Percentiles rank a stretch among this genome's conserved stretches.
Conservation (phyloP, 2,888 invertebrate species). For the Coelinius sp. region DNA sequence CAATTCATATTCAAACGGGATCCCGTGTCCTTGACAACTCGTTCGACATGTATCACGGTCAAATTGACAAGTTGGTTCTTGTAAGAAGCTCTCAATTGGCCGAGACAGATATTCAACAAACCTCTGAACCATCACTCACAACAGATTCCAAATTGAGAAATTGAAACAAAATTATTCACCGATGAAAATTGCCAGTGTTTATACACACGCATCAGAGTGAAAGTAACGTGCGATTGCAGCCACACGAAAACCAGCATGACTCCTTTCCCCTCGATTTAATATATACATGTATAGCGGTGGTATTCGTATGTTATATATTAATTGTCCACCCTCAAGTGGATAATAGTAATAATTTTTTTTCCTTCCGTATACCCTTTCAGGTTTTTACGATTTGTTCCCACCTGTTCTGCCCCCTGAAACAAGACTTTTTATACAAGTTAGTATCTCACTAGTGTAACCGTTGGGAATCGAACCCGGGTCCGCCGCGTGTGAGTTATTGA, state of each 20-base stretch:
- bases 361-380: too few relatives aligned
- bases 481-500: too few relatives aligned
- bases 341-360: too few relatives aligned
- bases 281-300: too few relatives aligned
- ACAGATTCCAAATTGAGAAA: neutral
- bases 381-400: too few relatives aligned
- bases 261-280: neutral
- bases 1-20: constrained; percentile 69
- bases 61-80: constrained; percentile 25
- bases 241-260: neutral
- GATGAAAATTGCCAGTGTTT: neutral
- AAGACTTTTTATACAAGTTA: too few relatives aligned
- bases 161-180: neutral
- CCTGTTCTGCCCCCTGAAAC: too few relatives aligned
- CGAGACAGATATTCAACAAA: neutral
- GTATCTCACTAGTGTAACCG: too few relatives aligned
- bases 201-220: neutral
- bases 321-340: neutral
- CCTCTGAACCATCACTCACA: neutral
- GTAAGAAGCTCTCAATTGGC: constrained; percentile 18
- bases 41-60: constrained; percentile 29
- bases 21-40: constrained; percentile 50
- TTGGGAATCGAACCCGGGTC: too few relatives aligned
- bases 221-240: neutral
- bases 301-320: too few relatives aligned